Percentiles rank a stretch among this genome's conserved stretches.
phyloP scores from a whole-genome alignment of 2,888 invertebrate genomes.

The Torymus texanus region DNA sequence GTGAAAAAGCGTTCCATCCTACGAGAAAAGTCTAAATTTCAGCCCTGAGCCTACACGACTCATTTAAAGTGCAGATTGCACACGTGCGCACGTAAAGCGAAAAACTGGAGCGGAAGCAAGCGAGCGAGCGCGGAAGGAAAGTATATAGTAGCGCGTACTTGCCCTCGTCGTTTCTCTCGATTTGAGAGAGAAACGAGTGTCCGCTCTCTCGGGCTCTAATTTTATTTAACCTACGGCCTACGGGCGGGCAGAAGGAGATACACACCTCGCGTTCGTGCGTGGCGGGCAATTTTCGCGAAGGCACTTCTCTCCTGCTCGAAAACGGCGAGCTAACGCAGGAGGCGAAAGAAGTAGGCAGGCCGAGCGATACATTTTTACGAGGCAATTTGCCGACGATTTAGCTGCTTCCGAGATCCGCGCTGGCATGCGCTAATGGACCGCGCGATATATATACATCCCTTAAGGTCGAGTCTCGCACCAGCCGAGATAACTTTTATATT shows the following conservation, averaged over 20 bases:
- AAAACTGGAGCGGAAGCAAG: too few relatives aligned
- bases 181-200: slow-evolving; percentile 10
- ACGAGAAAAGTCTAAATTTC: slow-evolving; percentile 17
- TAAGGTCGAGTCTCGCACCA: slow-evolving; percentile 19
- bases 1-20: slow-evolving; percentile 1
- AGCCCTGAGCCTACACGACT: too few relatives aligned
- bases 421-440: slow-evolving; percentile 63
- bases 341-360: slow-evolving; percentile 46
- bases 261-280: too few relatives aligned
- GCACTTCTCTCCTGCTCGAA: slow-evolving; percentile 21
- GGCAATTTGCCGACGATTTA: slow-evolving; percentile 64
- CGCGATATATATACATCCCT: slow-evolving; percentile 40
- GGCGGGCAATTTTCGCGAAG: slow-evolving; percentile 31
- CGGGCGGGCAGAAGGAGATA: too few relatives aligned
- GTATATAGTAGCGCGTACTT: too few relatives aligned
- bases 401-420: slow-evolving; percentile 60
- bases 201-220: slow-evolving; percentile 10
- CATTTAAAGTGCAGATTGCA: too few relatives aligned
- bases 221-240: slow-evolving; percentile 30
- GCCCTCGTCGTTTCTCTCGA: slow-evolving; percentile 14
- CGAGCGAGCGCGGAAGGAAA: background rate
- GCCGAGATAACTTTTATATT: slow-evolving; percentile 39
- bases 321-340: slow-evolving; percentile 48
- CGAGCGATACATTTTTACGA: slow-evolving; percentile 64
- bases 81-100: too few relatives aligned